Evolutionary conservation across 2,113 vertebrate genomes (phyloP).

Genomic region (Ivindomyrus marchei): DNA sequence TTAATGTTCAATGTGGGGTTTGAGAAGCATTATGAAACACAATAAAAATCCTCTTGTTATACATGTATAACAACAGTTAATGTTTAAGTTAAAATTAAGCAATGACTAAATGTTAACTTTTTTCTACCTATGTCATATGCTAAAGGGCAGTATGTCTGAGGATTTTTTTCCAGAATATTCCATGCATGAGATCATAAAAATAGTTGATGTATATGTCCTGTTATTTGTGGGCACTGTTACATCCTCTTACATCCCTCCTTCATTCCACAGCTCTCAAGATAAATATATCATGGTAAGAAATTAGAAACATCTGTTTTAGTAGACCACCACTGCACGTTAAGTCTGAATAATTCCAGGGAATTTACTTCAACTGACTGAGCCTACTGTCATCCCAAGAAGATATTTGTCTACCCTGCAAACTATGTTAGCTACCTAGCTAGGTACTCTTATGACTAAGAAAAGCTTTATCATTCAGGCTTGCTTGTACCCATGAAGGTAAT

Average conservation of each 20-base stretch:
- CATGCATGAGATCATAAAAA: neutral
- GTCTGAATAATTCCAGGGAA: neutral
- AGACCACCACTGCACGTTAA: neutral
- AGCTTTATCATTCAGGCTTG: neutral
- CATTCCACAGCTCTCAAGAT: neutral
- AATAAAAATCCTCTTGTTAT: neutral
- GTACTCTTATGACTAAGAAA: neutral
- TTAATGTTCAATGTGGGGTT: neutral
- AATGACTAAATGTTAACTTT: neutral
- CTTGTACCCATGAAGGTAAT: neutral
- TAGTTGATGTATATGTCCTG: neutral
- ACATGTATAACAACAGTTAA: neutral
- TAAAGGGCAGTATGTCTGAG: neutral
- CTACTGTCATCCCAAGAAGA: neutral
- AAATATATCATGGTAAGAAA: neutral
- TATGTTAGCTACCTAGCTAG: neutral
- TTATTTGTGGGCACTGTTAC: neutral
- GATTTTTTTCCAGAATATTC: neutral
- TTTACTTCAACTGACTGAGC: neutral
- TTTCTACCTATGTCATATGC: neutral
- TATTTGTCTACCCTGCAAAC: neutral
- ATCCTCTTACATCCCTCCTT: neutral
- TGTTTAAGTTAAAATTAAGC: neutral
- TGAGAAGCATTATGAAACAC: neutral
- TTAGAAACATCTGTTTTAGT: neutral